Base-by-base conservation (phyloP, 2,797 vertebrate species). In the Anableps anableps region DNA sequence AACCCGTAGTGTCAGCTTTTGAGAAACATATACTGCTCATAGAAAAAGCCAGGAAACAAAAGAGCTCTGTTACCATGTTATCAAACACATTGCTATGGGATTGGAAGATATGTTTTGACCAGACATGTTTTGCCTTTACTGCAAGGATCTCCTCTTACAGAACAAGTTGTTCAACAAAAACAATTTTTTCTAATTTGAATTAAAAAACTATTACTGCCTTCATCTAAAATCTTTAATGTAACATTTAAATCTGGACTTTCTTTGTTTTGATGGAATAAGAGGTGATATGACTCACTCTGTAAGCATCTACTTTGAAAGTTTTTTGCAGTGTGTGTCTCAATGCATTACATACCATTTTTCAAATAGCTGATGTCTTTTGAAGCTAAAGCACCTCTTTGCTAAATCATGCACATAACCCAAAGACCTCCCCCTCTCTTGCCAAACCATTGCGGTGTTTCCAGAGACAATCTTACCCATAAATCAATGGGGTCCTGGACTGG, bases 391-490 rank as follows among this genome's bases (percentile, higher is more conserved):
- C 80, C 84, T 85, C 79, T 88, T 86, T 73, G 58, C 83, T 90
- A 90, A 93, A 92, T 88, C 90, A 89, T 90, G 83, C 83, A 72
- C 83, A 88, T 81, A 90, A 92, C 89, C 91, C 85, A 84, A 85
- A 81, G 89, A 93, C 86, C 87, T 89, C 76, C 29, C 6, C 80
- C 82, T 88, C 80, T 82, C 80, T 89, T 89, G 90, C 86, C 89
- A 91, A 92, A 89, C 86, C 83, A 74, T 81, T 86, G 88, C 90
- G 84, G 83, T 80, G 86, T 88, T 88, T 88, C 83, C 85, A 84
- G 79, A 93, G 89, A 89, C 83, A 78, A 89, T 89, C 85, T 80
- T 88, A 75, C 82, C 88, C 88, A 91, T 93, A 93, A 93, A 94
- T 94, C 91, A 91, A 76, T 80, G 83, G 50, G 70, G 77, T 47